Base-by-base conservation (phyloP, 2,888 invertebrate species). In the Apantesis nais region DNA sequence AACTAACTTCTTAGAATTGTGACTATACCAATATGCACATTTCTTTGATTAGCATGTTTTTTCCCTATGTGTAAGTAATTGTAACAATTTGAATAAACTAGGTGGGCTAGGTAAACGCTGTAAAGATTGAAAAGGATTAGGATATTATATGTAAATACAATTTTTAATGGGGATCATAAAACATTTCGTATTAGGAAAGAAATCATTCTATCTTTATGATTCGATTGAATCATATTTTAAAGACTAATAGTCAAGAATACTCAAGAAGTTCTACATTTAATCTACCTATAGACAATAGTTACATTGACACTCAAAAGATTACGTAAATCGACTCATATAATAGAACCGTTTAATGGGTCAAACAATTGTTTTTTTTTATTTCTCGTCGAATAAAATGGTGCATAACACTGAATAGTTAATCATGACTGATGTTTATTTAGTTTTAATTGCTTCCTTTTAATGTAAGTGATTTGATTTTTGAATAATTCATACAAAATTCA, bases 61-160 rank as follows among this genome's bases (percentile, higher is more conserved):
- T 58, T 58, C 29, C 58, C 29, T 58, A 55, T 55, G 29, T 29
- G 58, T 58, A 58, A 58, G 58, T 58, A 58, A 29, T 29, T 58
- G 58, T 7, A 58, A 58, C 14, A 25, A 16, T 58, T 29, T 29
- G 25, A 14, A 1, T 58, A 7, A 29, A 11, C 4, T 58, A 58
- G 29, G 29, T 58, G 25, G 58, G 29, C 25, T 58, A 14, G 58
- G 14, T 25, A 52, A 52, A 52, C n/a, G 19, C 44, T 5, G 2
- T 44, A 44, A 44, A 44, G n/a, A 44, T 5, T 19, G 1, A 44
- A 19, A 11, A 41, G 4, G 4, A 19, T 44, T 14, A 44, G 4
- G 5, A 44, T 48, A 48, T 48, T 22, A 5, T 3, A 48, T 19
- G 3, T 19, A 22, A 22, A 22, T 22, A 22, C 22, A 7, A 22